Evolutionary conservation across 1,140 invertebrate genomes (phyloP), one percentile per base, ranked within the genome.

Genomic region (Drosophila littoralis): DNA sequence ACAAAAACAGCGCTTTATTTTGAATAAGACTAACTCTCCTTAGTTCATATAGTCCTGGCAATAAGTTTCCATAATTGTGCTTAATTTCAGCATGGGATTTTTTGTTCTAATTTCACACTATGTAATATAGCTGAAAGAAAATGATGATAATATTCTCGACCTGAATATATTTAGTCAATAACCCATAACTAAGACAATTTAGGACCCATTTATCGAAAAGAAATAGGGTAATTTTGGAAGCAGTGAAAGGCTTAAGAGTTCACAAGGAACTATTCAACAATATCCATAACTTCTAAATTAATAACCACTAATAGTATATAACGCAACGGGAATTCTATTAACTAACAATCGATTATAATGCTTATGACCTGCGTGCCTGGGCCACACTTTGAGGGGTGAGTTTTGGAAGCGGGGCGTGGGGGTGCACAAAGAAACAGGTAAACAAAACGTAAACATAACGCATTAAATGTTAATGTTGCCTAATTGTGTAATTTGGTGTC

Each of bases 401-500:
- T 50, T 15, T 15, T 35, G 43, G 50, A 33, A 13, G 7, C 7
- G 46, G 9, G 13, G 3, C 7, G n/a, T 28, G 35, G 3, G n/a
- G 38, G 13, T 8, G 40, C 4, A 57, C 15, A 38, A 66, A 51
- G 43, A 74, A 28, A 52, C 76, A 78, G 79, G 71, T 68, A 86
- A 86, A 86, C 74, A 81, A 88, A 88, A 81, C 76, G 83, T 69
- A 88, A 86, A 83, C 76, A 88, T 80, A 77, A 88, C 84, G 77
- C 80, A 89, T 89, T 89, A 89, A 89, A 89, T 81, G 84, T 89
- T 89, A 89, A 89, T 89, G 84, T 79, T 79, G 84, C 77, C 84
- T 89, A 89, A 89, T 89, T 89, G 84, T 89, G 84, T 89, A 89
- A 89, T 89, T 89, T 89, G 84, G 77, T 89, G 84, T 89, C 80